Conservation (phyloP, 2,888 invertebrate species). For the Meliscaeva auricollis region DNA sequence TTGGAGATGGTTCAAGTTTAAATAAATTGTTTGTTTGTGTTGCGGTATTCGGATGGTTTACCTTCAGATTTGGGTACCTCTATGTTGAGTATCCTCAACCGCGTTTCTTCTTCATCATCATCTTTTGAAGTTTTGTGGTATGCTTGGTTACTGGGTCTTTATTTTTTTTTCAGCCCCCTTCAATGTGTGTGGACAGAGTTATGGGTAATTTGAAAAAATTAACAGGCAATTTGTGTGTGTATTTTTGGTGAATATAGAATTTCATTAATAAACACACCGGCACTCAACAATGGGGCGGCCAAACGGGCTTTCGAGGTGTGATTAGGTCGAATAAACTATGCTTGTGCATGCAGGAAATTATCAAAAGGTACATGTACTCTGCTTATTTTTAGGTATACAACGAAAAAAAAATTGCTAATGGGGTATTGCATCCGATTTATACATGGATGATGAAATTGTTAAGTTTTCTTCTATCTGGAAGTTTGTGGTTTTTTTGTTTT, state of each 20-base stretch:
- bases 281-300: constrained; percentile 21
- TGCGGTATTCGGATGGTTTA: constrained; percentile 64
- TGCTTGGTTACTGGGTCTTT: constrained; percentile 45
- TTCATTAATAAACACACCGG: constrained; percentile 58
- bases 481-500: constrained; percentile 4
- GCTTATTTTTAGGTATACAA: constrained; percentile 28
- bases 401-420: constrained; percentile 25
- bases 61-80: constrained; percentile 54
- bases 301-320: constrained; percentile 37
- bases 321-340: constrained; percentile 40
- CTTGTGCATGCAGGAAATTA: constrained; percentile 61
- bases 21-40: constrained; percentile 35
- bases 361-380: constrained; percentile 2
- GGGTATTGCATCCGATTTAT: constrained; percentile 56
- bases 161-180: not conserved
- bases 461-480: constrained; percentile 1
- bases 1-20: constrained; percentile 71
- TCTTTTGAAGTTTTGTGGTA: constrained; percentile 24
- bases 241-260: constrained; percentile 39
- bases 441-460: constrained; percentile 56
- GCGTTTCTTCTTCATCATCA: constrained; percentile 52
- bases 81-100: constrained; percentile 67
- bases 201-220: constrained; percentile 41
- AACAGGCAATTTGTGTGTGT: constrained; percentile 30
- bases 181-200: not conserved